Base-by-base conservation (phyloP, 2,888 invertebrate genomes). In the Himalopsyche tibetana region DNA sequence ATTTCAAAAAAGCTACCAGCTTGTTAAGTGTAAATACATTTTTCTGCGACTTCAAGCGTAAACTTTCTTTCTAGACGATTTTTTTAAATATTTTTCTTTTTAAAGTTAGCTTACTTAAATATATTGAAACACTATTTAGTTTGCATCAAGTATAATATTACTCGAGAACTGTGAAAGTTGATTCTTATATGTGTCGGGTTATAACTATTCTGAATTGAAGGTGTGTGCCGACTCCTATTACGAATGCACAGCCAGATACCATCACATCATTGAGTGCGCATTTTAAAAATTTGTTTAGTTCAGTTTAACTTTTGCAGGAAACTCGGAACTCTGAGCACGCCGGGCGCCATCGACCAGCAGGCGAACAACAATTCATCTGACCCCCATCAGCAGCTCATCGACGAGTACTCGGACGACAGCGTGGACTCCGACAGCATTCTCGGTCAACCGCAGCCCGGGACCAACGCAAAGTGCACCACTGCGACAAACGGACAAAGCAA, bases 281-380 rank as follows among this genome's bases (percentile, higher is more conserved):
- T 74, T 36, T 84, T n/a, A 83, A 63, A 83, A 80, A 81, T 55
- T 83, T 55, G 15, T 36, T 87, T 84, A 51, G 51, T 51, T 51
- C 51, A 51, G 51, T 36, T 74, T 74, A 74, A 74, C 63, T 84
- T 12, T 89, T 89, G 0, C 82, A 89, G 89, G 84, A 89, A 90
- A 89, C 86, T 89, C 38, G 89, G 87, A 79, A 87, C 88, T 6
- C 82, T 89, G 51, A 89, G 85, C 69, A 84, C 89, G 80, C 87
- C 87, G 40, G 88, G 88, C 79, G 85, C 88, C 55, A 85, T 86
- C 80, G 87, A 87, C 82, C 86, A 87, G 79, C 82, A 86, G 17
- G 84, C 86, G 82, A 89, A 86, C 82, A 88, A 86, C 79, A 86
- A 87, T 51, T 82, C 85, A 17, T n/a, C 45, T 82, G 82, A 88